A percentile compares a stretch with the other conserved stretches of the same genome.
Conservation (phyloP, 2,888 invertebrate genomes). For the Drosophila engyochracea region DNA sequence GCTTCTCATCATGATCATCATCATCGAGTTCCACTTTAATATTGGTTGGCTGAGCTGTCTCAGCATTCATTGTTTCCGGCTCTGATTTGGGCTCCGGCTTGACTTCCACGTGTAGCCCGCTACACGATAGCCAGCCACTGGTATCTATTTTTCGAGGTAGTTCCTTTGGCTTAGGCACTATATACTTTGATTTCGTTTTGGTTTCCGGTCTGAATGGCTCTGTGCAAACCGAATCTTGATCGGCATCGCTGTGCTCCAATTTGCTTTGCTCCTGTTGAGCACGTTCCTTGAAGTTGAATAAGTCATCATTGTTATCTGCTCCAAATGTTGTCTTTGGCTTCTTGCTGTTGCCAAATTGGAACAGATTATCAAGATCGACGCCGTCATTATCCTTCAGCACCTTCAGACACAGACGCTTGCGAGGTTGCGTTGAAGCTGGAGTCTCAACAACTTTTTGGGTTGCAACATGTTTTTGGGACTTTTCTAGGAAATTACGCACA, state of each 20-base stretch:
- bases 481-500: constrained; percentile 70
- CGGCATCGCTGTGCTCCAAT: constrained; percentile 10
- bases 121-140: constrained; percentile 81
- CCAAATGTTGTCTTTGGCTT: constrained; percentile 27
- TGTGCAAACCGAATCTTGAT: constrained; percentile 57
- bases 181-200: constrained; percentile 49
- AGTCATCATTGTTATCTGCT: constrained; percentile 25
- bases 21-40: constrained; percentile 46
- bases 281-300: constrained; percentile 60
- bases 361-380: constrained; percentile 79
- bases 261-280: constrained; percentile 5
- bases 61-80: constrained; percentile 14
- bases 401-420: constrained; percentile 74
- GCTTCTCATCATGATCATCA: constrained; percentile 31
- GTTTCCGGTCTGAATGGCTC: constrained; percentile 50
- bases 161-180: constrained; percentile 63
- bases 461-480: constrained; percentile 54
- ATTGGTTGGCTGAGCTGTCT: constrained; percentile 15
- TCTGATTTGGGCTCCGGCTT: constrained; percentile 43
- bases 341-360: constrained; percentile 71
- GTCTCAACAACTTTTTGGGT: constrained; percentile 13
- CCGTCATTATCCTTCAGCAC: constrained; percentile 75
- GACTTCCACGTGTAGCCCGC: constrained; percentile 63
- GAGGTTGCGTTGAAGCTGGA: constrained; percentile 21
- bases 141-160: constrained; percentile 62